Evolutionary conservation across 2,888 invertebrate genomes (phyloP).

Genomic region (Brachypterus glaber): DNA sequence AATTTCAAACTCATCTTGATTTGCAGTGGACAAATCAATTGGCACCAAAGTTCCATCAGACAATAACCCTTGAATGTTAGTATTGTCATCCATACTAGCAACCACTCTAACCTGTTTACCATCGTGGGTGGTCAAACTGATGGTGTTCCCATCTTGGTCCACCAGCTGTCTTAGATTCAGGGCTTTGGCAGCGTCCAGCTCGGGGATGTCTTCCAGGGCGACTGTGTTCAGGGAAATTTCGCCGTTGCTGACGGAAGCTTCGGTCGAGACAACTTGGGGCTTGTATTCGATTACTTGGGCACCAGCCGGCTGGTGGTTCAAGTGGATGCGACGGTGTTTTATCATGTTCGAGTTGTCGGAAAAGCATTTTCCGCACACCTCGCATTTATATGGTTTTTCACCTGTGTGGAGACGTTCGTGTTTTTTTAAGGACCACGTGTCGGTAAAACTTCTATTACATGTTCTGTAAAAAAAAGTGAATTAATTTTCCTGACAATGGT

Average conservation of each 20-base stretch:
- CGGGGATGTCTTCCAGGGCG: no score
- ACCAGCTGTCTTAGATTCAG: constrained; percentile 43
- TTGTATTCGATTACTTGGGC: background rate
- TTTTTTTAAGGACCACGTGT: constrained; percentile 55
- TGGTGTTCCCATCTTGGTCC: constrained; percentile 58
- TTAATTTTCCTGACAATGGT: no score
- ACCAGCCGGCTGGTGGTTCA: background rate
- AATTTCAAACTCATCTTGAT: background rate
- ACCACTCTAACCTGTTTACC: constrained; percentile 55
- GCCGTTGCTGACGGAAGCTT: background rate
- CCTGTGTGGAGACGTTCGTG: constrained; percentile 57
- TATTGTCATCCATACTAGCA: constrained; percentile 46
- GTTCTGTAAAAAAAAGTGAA: constrained; percentile 4
- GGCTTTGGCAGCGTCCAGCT: background rate
- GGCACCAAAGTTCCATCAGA: constrained; percentile 41
- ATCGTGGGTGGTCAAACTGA: constrained; percentile 59
- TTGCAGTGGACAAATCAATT: constrained; percentile 31
- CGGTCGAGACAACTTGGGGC: background rate
- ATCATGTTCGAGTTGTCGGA: constrained; percentile 68
- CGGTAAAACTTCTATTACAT: constrained; percentile 52
- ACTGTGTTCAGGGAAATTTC: no score
- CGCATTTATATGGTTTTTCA: constrained; percentile 62
- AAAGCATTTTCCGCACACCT: constrained; percentile 62
- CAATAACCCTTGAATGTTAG: constrained; percentile 40
- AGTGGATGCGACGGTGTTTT: constrained; percentile 49